These are phyloP conservation scores for Platynereis dumerilii DNA, from an alignment of 2,888 invertebrate species.

Conservation along the genomic window DNA sequence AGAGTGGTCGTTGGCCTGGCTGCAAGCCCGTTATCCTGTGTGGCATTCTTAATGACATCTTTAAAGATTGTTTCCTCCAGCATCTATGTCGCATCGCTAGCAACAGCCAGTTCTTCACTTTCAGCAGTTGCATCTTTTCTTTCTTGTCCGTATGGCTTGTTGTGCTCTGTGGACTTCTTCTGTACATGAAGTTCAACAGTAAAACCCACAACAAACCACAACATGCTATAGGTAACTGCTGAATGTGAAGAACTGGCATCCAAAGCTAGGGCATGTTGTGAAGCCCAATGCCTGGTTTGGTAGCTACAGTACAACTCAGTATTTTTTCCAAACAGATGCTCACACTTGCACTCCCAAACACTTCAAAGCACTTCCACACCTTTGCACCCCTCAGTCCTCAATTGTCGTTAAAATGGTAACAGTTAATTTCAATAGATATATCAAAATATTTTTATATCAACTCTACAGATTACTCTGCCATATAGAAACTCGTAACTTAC, in stretches of 20 bases:
- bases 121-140: constrained; percentile 70
- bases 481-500: constrained; percentile 13
- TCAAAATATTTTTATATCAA: background rate
- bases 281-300: too few relatives aligned
- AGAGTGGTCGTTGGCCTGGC: constrained; percentile 74
- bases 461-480: background rate
- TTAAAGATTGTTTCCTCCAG: constrained; percentile 78
- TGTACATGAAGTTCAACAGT: too few relatives aligned
- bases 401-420: too few relatives aligned
- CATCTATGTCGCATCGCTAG: constrained; percentile 78
- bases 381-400: background rate
- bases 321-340: constrained; percentile 40
- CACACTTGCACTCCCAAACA: constrained; percentile 37
- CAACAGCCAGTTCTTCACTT: constrained; percentile 64
- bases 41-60: constrained; percentile 77
- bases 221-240: constrained; percentile 47
- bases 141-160: constrained; percentile 85
- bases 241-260: too few relatives aligned
- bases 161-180: constrained; percentile 64
- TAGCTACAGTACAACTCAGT: constrained; percentile 36
- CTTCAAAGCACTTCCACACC: background rate
- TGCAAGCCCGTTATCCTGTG: constrained; percentile 77
- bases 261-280: background rate
- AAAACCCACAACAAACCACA: too few relatives aligned
- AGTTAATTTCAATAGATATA: too few relatives aligned